Evolutionary conservation across 1,140 invertebrate genomes (phyloP).

Genomic region (Drosophila ambigua): DNA sequence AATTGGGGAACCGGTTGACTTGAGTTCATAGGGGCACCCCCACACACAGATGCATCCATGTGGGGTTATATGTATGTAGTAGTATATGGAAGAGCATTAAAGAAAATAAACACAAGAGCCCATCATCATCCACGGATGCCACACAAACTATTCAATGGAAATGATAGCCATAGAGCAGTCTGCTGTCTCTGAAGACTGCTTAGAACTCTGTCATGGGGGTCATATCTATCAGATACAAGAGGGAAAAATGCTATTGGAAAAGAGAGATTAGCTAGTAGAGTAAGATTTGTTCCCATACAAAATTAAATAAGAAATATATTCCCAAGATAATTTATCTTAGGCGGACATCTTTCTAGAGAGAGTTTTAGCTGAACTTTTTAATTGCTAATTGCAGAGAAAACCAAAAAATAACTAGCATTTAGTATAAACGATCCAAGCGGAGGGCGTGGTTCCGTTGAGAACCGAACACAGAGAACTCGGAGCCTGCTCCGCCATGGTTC

Average conservation of each 20-base stretch:
- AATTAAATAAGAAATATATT: no score
- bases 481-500: background rate
- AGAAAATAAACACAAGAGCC: constrained; percentile 24
- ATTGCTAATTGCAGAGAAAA: no score
- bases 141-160: constrained; percentile 17
- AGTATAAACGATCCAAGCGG: no score
- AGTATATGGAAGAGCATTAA: no score
- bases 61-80: no score
- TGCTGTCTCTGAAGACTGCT: constrained; percentile 1
- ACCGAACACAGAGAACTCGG: no score
- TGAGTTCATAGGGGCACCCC: constrained; percentile 57
- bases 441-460: no score
- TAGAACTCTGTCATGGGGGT: constrained; percentile 13
- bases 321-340: no score
- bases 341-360: no score
- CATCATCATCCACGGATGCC: constrained; percentile 17
- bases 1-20: constrained; percentile 50
- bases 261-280: constrained; percentile 2
- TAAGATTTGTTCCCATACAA: no score
- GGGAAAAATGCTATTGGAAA: background rate
- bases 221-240: background rate
- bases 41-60: constrained; percentile 11
- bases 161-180: constrained; percentile 12
- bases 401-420: no score
- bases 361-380: no score